Evolutionary conservation across 2,888 invertebrate genomes (phyloP).

Genomic region (Ctena decussata): DNA sequence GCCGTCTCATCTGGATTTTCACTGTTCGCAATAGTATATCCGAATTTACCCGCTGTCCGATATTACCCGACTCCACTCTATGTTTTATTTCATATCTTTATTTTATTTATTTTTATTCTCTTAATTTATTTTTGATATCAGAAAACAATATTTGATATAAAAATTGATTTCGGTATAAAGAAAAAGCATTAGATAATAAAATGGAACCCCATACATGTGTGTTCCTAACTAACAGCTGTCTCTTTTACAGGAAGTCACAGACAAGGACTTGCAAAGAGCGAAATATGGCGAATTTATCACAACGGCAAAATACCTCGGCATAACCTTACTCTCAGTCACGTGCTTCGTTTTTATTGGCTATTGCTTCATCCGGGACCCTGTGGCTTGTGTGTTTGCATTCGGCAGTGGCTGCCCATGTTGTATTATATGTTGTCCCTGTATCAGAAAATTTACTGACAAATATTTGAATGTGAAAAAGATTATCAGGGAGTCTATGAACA

Average conservation of each 20-base stretch:
- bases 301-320: conserved; percentile 58
- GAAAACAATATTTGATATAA: too few relatives aligned
- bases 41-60: too few relatives aligned
- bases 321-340: conserved; percentile 64
- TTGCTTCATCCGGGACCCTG: conserved; percentile 74
- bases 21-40: too few relatives aligned
- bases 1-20: too few relatives aligned
- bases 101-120: too few relatives aligned
- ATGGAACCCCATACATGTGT: too few relatives aligned
- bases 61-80: too few relatives aligned
- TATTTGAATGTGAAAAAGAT: conserved; percentile 56
- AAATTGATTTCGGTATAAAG: too few relatives aligned
- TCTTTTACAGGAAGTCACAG: conserved; percentile 68
- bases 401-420: conserved; percentile 76
- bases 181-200: too few relatives aligned
- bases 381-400: conserved; percentile 72
- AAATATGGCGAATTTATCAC: conserved; percentile 48
- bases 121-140: too few relatives aligned
- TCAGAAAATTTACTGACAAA: conserved; percentile 56
- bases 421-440: conserved; percentile 69
- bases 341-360: conserved; percentile 60
- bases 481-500: conserved; percentile 68
- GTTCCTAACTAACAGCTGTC: too few relatives aligned
- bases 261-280: conserved; percentile 60
- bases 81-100: too few relatives aligned